These are phyloP conservation scores for Congeria kusceri DNA, from an alignment of 2,888 invertebrate genomes.

Conservation along the genomic window DNA sequence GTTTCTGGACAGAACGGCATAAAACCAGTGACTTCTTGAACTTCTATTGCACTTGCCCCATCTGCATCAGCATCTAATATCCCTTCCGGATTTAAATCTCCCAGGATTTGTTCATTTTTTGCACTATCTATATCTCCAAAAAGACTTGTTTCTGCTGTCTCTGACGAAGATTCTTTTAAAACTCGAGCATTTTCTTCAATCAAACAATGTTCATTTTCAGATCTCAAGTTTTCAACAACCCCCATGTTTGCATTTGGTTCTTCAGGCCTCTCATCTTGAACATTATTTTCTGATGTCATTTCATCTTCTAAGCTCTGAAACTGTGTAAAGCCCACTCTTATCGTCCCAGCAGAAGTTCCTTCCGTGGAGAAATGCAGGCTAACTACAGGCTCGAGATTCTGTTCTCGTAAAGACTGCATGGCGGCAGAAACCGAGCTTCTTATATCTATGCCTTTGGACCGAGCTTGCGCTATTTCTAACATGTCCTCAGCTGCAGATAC, in stretches of 20 bases:
- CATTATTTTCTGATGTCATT: slow-evolving; percentile 6
- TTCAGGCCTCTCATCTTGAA: not conserved
- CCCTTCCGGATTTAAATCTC: no score
- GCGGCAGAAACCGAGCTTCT: slow-evolving; percentile 49
- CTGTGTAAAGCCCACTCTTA: slow-evolving; percentile 77
- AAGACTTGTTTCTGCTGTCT: no score
- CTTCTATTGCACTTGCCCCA: slow-evolving; percentile 25
- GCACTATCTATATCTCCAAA: no score
- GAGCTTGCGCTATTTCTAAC: not conserved
- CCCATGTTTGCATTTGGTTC: not conserved
- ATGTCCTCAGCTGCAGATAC: not conserved
- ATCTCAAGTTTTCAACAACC: not conserved
- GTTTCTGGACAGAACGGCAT: slow-evolving; percentile 24
- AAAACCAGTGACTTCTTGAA: slow-evolving; percentile 20
- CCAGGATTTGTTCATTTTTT: no score
- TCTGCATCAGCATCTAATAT: not conserved
- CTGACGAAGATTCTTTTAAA: no score
- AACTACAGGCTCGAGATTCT: slow-evolving; percentile 88
- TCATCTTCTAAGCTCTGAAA: slow-evolving; percentile 49
- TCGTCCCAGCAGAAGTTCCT: slow-evolving; percentile 88
- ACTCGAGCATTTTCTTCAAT: no score
- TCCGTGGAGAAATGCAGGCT: slow-evolving; percentile 88
- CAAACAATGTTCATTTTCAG: no score
- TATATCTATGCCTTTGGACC: not conserved
- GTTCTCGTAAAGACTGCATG: slow-evolving; percentile 45